Evolutionary conservation across 2,113 vertebrate genomes (phyloP).

Genomic region (Hemiscyllium ocellatum): DNA sequence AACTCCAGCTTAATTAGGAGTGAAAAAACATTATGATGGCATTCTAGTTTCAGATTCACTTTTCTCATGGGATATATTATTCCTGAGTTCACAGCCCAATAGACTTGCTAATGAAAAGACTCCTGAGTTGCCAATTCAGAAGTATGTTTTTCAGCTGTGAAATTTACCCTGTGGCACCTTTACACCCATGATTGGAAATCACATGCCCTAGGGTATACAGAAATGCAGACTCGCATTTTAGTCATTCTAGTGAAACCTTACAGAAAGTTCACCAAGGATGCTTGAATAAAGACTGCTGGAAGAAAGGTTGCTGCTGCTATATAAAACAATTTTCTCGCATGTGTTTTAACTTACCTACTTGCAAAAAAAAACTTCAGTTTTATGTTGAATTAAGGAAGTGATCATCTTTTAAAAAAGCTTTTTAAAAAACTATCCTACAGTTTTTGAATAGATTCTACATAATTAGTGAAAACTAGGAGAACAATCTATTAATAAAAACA

Average conservation of each 20-base stretch:
- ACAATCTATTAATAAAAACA: background rate
- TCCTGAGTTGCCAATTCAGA: background rate
- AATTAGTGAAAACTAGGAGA: background rate
- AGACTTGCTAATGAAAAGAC: background rate
- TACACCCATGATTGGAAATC: background rate
- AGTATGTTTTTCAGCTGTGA: background rate
- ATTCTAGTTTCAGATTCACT: background rate
- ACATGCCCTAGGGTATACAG: background rate
- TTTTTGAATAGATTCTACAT: background rate
- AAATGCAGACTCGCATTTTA: background rate
- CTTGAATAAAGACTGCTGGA: no score
- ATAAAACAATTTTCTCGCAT: background rate
- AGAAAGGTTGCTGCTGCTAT: background rate
- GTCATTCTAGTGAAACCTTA: constrained; percentile 4
- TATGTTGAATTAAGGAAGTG: background rate
- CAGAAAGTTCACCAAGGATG: background rate
- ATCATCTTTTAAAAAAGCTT: background rate
- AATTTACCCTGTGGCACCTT: background rate
- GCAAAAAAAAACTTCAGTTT: background rate
- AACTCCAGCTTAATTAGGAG: background rate
- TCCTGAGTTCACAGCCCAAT: background rate
- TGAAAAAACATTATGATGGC: background rate
- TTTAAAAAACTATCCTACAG: background rate
- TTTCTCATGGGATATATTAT: constrained; percentile 2
- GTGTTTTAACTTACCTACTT: background rate